Base-by-base conservation (phyloP, 2,113 vertebrate species). In the Corynorhinus townsendii region DNA sequence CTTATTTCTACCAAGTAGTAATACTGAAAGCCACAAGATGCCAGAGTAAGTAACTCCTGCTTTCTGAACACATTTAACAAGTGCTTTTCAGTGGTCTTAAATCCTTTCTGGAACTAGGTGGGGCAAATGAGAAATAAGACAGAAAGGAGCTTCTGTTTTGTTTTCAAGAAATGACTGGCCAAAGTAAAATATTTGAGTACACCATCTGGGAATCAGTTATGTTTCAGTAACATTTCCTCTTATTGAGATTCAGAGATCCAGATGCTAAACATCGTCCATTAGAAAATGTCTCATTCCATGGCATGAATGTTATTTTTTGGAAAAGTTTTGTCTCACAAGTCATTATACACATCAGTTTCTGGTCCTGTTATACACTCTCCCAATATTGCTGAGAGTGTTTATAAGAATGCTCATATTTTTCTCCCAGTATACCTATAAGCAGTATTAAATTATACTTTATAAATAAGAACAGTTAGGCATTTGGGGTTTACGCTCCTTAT, bases 11-110 rank as follows among this genome's bases (percentile, higher is more conserved):
- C 81, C 43, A 47, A 64, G n/a, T 82, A 95, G 80, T 91, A 69
- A 95, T 92, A 94, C 26, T 89, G 88, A 96, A 95, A 96, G 66
- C 71, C 77, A 86, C 94, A 64, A 85, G 38, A 73, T 35, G n/a
- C 73, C 14, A 24, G 77, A 33, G 7, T 69, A 80, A 69, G 38
- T 43, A 49, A 59, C n/a, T 85, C 26, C 72, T 75, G 3, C 81
- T 95, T 83, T 96, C 79, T 93, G 49, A 96, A 73, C 20, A n/a
- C 59, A 40, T 35, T 79, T 54, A 95, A 73, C 26, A 91, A 59
- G 12, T 56, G 28, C 8, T 95, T 94, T 88, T 56, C 59, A 45
- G 62, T 64, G 1, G 5, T 3, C 62, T 85, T 90, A 92, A 68
- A 26, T 89, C 10, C 6, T 43, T 92, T 79, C 62, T 90, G 82